phyloP scores from a whole-genome alignment of 1,140 invertebrate species.

The Diuraphis noxia region DNA sequence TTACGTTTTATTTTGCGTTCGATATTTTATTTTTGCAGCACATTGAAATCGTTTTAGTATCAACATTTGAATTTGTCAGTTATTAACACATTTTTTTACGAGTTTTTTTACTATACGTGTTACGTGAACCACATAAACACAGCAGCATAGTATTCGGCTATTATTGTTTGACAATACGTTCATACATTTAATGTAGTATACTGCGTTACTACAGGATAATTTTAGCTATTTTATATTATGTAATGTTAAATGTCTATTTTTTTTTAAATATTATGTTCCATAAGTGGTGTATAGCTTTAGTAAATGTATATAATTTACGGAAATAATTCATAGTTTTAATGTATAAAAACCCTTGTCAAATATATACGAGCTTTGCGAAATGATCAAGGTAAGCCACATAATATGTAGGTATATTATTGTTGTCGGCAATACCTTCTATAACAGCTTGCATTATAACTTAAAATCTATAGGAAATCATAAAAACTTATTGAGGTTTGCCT shows the following conservation, averaged over 20 bases:
- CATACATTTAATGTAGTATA: neutral
- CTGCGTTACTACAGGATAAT: neutral
- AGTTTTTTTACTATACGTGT: neutral
- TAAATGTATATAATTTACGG: neutral
- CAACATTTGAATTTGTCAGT: neutral
- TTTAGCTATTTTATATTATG: neutral
- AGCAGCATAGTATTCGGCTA: neutral
- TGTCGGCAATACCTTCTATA: neutral
- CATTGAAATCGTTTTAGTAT: neutral
- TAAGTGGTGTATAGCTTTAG: neutral
- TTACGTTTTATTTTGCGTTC: neutral
- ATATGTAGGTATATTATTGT: neutral
- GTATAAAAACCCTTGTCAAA: neutral
- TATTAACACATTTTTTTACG: too few species aligned
- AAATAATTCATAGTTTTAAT: neutral
- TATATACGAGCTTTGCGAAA: neutral
- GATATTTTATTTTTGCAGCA: neutral
- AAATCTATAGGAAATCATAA: conserved; percentile 18
- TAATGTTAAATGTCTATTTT: neutral
- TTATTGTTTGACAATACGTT: neutral
- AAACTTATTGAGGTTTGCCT: neutral
- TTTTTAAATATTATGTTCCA: neutral
- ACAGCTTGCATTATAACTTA: neutral
- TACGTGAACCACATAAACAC: neutral
- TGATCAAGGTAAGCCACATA: conserved; percentile 27